Percentiles rank a stretch among this genome's conserved stretches.
These are phyloP conservation scores for Schrankia costaestrigalis DNA, from an alignment of 2,888 invertebrate genomes.

Conservation along the genomic window DNA sequence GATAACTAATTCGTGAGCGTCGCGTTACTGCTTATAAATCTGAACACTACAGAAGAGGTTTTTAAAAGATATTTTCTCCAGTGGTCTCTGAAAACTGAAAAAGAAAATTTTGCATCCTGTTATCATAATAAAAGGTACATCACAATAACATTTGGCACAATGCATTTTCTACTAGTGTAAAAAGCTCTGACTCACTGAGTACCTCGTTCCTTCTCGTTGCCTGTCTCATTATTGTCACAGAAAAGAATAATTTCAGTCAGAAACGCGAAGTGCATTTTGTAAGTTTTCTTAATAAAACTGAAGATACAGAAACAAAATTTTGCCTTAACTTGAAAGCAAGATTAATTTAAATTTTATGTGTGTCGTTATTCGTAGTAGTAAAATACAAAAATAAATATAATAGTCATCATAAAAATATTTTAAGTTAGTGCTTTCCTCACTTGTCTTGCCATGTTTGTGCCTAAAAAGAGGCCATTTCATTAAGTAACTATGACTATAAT, in stretches of 20 bases:
- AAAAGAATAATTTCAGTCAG: slow-evolving; percentile 42
- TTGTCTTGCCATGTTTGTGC: too few relatives aligned
- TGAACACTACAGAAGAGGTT: slow-evolving; percentile 19
- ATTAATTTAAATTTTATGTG: too few relatives aligned
- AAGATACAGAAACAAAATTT: too few relatives aligned
- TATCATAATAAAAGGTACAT: slow-evolving; percentile 23
- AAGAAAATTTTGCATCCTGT: too few relatives aligned
- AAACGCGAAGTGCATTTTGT: slow-evolving; percentile 34
- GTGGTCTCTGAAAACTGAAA: too few relatives aligned
- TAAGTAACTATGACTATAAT: too few relatives aligned
- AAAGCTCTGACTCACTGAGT: slow-evolving; percentile 40
- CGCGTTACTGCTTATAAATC: slow-evolving; percentile 42
- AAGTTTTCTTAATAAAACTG: slow-evolving; percentile 38
- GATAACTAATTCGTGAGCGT: slow-evolving; percentile 66
- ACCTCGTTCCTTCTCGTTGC: slow-evolving; percentile 42
- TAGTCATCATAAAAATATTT: too few relatives aligned
- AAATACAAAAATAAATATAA: too few relatives aligned
- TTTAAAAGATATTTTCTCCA: slow-evolving; percentile 34
- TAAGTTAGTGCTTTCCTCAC: too few relatives aligned
- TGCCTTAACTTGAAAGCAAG: too few relatives aligned
- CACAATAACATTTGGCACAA: slow-evolving; percentile 43
- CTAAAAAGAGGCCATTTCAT: too few relatives aligned
- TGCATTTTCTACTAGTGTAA: slow-evolving; percentile 46
- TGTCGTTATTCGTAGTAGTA: too few relatives aligned
- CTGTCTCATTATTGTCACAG: slow-evolving; percentile 55